Evolutionary conservation across 2,113 vertebrate species (phyloP).

Genomic region (Tragulus kanchil): DNA sequence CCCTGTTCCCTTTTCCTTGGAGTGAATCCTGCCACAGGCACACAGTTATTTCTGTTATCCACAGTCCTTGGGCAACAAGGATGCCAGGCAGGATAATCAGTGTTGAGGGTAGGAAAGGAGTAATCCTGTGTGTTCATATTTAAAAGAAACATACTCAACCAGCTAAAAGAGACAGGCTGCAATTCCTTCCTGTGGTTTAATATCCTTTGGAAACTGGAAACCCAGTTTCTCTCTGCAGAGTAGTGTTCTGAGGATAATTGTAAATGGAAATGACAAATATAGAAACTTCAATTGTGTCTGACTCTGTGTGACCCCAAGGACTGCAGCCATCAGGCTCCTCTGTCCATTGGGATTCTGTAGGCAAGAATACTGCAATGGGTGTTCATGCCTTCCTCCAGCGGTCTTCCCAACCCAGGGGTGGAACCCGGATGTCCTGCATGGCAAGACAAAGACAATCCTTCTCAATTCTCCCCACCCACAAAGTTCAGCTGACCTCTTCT

Average conservation of each 20-base stretch:
- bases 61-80: background rate
- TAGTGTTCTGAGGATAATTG: background rate
- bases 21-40: background rate
- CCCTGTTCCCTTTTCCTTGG: background rate
- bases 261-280: background rate
- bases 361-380: no score
- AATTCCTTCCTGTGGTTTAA: background rate
- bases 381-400: no score
- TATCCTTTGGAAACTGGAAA: background rate
- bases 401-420: no score
- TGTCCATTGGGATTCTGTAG: no score
- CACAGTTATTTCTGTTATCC: background rate
- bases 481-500: background rate
- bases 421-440: background rate
- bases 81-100: background rate
- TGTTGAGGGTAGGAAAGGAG: background rate
- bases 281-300: no score
- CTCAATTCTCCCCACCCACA: fast-evolving
- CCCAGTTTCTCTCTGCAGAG: background rate
- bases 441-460: background rate
- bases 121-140: background rate
- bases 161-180: background rate
- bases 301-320: no score
- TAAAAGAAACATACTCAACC: conserved; percentile 35
- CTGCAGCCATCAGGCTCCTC: no score